Evolutionary conservation across 2,888 invertebrate species (phyloP).

Genomic region (Lasiommata megera): DNA sequence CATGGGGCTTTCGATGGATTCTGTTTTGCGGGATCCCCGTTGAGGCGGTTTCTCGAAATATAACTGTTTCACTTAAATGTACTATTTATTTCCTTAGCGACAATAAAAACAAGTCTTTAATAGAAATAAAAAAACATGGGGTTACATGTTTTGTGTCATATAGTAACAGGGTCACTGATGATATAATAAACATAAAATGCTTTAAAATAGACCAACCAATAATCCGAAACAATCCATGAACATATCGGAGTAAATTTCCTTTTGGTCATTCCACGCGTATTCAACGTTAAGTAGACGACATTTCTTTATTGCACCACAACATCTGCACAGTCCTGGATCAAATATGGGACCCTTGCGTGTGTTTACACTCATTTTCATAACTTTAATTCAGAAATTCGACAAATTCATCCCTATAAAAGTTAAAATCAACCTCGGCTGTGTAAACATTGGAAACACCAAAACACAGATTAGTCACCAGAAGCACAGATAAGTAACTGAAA

Average conservation of each 20-base stretch:
- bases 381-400: slow-evolving; percentile 3
- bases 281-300: slow-evolving; percentile 63
- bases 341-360: slow-evolving; percentile 55
- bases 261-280: slow-evolving; percentile 58
- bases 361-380: slow-evolving; percentile 23
- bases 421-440: not conserved
- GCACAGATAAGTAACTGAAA: too few relatives aligned
- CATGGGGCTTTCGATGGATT: too few relatives aligned
- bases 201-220: slow-evolving; percentile 60
- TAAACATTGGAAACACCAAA: not conserved
- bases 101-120: too few relatives aligned
- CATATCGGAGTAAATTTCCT: slow-evolving; percentile 65
- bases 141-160: too few relatives aligned
- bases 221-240: slow-evolving; percentile 68
- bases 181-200: too few relatives aligned
- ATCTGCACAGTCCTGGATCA: slow-evolving; percentile 60
- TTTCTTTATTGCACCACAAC: slow-evolving; percentile 62
- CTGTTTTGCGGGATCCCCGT: too few relatives aligned
- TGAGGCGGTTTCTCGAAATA: too few relatives aligned
- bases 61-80: too few relatives aligned
- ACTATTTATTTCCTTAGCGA: too few relatives aligned
- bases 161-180: too few relatives aligned
- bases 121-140: too few relatives aligned
- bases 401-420: not conserved
- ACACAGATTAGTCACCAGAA: too few relatives aligned